phyloP scores from a whole-genome alignment of 1,140 invertebrate genomes.

The Camponotus floridanus region DNA sequence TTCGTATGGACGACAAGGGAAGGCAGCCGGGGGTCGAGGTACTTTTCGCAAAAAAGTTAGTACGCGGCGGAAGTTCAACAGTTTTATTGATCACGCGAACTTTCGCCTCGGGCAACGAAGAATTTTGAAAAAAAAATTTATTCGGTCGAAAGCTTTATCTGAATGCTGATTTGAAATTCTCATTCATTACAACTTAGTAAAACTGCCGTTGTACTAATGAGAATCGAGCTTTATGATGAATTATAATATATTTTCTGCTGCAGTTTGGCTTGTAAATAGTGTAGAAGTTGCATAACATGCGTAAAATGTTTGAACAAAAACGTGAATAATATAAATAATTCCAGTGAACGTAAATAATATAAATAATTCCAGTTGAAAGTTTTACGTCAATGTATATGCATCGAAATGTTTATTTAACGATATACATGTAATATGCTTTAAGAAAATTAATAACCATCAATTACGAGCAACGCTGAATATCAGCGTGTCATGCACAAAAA shows the following conservation, averaged over 20 bases:
- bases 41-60: constrained; percentile 62
- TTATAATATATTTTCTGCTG: not conserved
- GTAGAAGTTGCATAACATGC: not conserved
- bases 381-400: not conserved
- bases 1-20: constrained; percentile 55
- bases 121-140: constrained; percentile 66
- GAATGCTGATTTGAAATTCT: constrained; percentile 48
- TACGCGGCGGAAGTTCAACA: constrained; percentile 63
- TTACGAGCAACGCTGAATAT: not conserved
- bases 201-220: not conserved
- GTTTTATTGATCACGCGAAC: constrained; percentile 72
- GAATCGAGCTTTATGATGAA: not conserved
- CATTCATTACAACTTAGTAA: constrained; percentile 46
- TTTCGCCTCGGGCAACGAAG: constrained; percentile 31
- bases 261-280: not conserved
- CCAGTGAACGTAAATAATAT: not conserved
- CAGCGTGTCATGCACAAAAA: constrained; percentile 6
- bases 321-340: not conserved
- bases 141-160: not conserved
- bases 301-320: not conserved
- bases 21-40: constrained; percentile 30
- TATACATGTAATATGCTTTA: not conserved
- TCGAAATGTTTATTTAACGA: not conserved
- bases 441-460: constrained; percentile 3
- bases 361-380: not conserved